These are phyloP conservation scores for Elymnias hypermnestra DNA, from an alignment of 1,140 invertebrate genomes.

Conservation along the genomic window DNA sequence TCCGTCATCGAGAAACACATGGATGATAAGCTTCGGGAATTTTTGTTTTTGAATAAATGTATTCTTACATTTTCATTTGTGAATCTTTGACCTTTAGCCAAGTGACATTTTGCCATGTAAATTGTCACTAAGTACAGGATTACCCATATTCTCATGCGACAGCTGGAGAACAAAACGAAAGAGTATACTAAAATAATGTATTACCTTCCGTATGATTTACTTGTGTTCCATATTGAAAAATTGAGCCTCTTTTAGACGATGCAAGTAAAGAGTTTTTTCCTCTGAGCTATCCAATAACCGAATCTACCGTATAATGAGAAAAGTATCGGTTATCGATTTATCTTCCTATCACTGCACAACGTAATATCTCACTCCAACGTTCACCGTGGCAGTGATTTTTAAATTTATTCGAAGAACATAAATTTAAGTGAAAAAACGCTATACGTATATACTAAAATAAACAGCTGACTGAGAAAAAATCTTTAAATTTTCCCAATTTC, in stretches of 20 bases:
- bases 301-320: constrained; percentile 5
- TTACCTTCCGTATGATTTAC: not conserved
- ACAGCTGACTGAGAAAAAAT: no score
- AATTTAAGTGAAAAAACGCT: not conserved
- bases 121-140: no score
- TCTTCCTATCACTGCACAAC: constrained; percentile 5
- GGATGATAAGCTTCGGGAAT: no score
- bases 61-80: no score
- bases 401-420: constrained; percentile 4
- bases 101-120: no score
- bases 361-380: not conserved
- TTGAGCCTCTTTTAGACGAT: not conserved
- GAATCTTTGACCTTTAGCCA: no score
- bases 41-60: no score
- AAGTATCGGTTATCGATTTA: constrained; percentile 7
- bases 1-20: no score
- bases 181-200: not conserved
- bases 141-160: no score
- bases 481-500: no score
- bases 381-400: constrained; percentile 1
- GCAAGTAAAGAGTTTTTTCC: constrained; percentile 4
- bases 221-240: not conserved
- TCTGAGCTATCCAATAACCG: constrained; percentile 1
- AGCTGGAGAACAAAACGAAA: no score
- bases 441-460: no score